Conservation (phyloP, 2,113 vertebrate genomes). For the Zosterops lateralis region DNA sequence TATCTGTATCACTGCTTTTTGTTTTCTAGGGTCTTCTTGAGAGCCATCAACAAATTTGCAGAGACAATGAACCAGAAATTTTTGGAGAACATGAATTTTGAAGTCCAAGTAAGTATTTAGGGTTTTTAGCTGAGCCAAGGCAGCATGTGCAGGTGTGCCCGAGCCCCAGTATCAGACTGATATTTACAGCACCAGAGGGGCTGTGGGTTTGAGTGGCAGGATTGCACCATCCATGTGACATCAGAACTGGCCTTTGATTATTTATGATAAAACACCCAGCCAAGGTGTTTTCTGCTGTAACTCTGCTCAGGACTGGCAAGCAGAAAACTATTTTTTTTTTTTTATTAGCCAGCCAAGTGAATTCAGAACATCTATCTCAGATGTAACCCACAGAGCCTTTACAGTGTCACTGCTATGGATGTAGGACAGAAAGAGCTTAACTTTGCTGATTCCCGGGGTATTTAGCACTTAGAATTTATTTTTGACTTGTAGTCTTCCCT, state of each 20-base stretch:
- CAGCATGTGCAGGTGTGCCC: not conserved
- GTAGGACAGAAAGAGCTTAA: not conserved
- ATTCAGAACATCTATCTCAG: not conserved
- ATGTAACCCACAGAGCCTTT: rapidly evolving
- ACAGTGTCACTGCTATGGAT: not conserved
- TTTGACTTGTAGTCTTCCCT: not conserved
- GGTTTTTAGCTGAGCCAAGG: not conserved
- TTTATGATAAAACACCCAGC: not conserved
- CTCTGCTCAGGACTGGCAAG: not conserved
- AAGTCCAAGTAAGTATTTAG: slow-evolving; percentile 85
- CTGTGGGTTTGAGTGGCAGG: not conserved
- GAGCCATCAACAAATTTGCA: slow-evolving; percentile 95
- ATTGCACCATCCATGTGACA: not conserved
- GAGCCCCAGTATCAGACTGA: not conserved
- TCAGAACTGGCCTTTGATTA: not conserved
- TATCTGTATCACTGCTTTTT: not conserved
- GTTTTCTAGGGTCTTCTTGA: slow-evolving; percentile 85
- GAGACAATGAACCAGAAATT: slow-evolving; percentile 98
- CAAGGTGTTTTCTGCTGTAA: not conserved
- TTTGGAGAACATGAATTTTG: slow-evolving; percentile 91
- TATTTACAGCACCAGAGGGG: not conserved
- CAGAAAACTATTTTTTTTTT: not conserved
- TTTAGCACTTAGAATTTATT: not conserved
- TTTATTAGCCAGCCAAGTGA: not conserved
- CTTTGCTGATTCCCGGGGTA: not conserved